These are phyloP conservation scores for Mesopsocus fuscifrons DNA, from an alignment of 2,888 invertebrate species.

Conservation along the genomic window DNA sequence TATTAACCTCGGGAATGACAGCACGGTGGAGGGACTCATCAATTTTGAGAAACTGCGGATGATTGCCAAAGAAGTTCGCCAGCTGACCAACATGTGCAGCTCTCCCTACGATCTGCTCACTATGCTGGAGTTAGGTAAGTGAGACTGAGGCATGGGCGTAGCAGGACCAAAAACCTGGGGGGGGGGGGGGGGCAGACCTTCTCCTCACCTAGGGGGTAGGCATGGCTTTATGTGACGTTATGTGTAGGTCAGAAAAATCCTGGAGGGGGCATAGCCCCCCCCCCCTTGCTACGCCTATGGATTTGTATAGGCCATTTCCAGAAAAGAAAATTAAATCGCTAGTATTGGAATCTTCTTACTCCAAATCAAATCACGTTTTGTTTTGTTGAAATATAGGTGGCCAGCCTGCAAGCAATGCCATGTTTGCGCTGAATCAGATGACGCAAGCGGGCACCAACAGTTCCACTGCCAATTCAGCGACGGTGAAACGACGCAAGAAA, in stretches of 20 bases:
- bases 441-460: slow-evolving; percentile 57
- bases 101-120: slow-evolving; percentile 77
- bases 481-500: slow-evolving; percentile 77
- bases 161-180: too few species aligned
- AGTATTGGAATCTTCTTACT: not conserved
- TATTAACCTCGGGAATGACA: slow-evolving; percentile 92
- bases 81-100: slow-evolving; percentile 86
- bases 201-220: too few species aligned
- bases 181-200: too few species aligned
- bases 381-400: slow-evolving; percentile 44
- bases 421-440: slow-evolving; percentile 74
- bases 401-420: slow-evolving; percentile 71
- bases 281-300: too few species aligned
- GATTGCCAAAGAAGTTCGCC: slow-evolving; percentile 91
- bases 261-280: too few species aligned
- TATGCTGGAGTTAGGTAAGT: slow-evolving; percentile 45
- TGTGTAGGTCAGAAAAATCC: too few species aligned
- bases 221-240: too few species aligned
- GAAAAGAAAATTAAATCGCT: too few species aligned
- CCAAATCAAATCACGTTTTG: not conserved
- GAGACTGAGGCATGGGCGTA: too few species aligned
- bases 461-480: slow-evolving; percentile 33
- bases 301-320: too few species aligned
- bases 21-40: slow-evolving; percentile 67
- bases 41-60: slow-evolving; percentile 98